phyloP scores from a whole-genome alignment of 2,113 vertebrate genomes.

The Ceuthmochares aereus region DNA sequence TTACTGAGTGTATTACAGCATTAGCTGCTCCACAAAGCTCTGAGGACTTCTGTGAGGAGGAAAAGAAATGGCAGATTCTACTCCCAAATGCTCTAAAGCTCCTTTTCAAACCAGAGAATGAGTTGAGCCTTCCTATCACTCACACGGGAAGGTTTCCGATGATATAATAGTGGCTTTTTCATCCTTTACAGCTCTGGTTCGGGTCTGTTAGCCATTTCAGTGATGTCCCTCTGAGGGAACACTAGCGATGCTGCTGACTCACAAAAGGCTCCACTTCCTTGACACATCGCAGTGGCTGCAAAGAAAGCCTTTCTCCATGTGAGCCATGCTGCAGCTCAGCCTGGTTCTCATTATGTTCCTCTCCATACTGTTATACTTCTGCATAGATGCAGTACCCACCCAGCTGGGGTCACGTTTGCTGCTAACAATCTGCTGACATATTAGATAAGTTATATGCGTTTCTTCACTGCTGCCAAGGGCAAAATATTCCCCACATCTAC shows the following conservation, averaged over 20 bases:
- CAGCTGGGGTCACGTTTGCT: slow-evolving; percentile 44
- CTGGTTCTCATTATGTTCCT: slow-evolving; percentile 54
- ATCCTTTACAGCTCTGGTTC: neutral
- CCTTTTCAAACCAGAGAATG: neutral
- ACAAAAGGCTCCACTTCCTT: slow-evolving; percentile 52
- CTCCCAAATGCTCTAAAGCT: neutral
- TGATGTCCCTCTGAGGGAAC: neutral
- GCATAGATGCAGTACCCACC: slow-evolving; percentile 9
- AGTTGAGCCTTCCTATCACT: neutral
- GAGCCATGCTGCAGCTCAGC: slow-evolving; percentile 15
- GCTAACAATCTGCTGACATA: slow-evolving; percentile 61
- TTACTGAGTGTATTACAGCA: neutral
- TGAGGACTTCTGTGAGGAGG: neutral
- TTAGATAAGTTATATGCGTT: slow-evolving; percentile 43
- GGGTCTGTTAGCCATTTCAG: slow-evolving; percentile 41
- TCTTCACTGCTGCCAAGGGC: slow-evolving; percentile 43
- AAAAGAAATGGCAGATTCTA: neutral
- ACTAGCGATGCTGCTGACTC: neutral
- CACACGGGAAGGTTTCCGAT: neutral
- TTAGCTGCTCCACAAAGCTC: neutral
- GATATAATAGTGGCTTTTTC: neutral
- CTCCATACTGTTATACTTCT: neutral
- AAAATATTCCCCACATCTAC: slow-evolving; percentile 47
- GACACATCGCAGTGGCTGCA: slow-evolving; percentile 32
- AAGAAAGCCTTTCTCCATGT: slow-evolving; percentile 18